These are phyloP conservation scores for Monomorium pharaonis DNA, from an alignment of 1,140 invertebrate genomes.

Conservation along the genomic window DNA sequence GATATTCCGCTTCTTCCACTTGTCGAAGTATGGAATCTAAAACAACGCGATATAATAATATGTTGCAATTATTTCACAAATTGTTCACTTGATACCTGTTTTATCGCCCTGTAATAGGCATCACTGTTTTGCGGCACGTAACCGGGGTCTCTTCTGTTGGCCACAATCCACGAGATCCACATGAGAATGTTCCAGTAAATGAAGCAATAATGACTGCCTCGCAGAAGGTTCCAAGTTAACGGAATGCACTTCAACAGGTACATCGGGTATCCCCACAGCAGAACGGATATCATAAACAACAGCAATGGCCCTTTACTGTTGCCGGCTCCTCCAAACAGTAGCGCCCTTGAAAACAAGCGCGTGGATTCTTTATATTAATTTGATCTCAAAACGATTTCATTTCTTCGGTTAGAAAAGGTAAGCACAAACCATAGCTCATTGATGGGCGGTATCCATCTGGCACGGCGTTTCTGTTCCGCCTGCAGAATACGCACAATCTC, in stretches of 20 bases:
- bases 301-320: slow-evolving; percentile 95
- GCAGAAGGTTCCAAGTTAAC: slow-evolving; percentile 94
- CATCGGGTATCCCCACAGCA: slow-evolving; percentile 97
- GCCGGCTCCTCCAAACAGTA: slow-evolving; percentile 95
- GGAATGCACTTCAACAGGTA: slow-evolving; percentile 95
- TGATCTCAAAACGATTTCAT: background rate
- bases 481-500: slow-evolving; percentile 93
- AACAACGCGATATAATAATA: slow-evolving; percentile 34
- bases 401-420: background rate
- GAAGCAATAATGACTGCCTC: slow-evolving; percentile 94
- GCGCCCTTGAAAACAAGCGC: slow-evolving; percentile 85
- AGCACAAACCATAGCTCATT: slow-evolving; percentile 91
- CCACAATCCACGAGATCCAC: slow-evolving; percentile 96
- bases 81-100: slow-evolving; percentile 85
- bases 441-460: slow-evolving; percentile 93
- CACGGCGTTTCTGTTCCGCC: slow-evolving; percentile 91
- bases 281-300: slow-evolving; percentile 93
- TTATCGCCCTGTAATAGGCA: slow-evolving; percentile 94
- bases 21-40: slow-evolving; percentile 94
- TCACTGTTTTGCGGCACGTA: slow-evolving; percentile 95
- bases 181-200: slow-evolving; percentile 95
- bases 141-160: slow-evolving; percentile 94
- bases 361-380: background rate
- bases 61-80: background rate
- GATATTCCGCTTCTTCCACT: slow-evolving; percentile 94